Evolutionary conservation across 1,140 invertebrate species (phyloP).

Genomic region (Tetraneura akinire): DNA sequence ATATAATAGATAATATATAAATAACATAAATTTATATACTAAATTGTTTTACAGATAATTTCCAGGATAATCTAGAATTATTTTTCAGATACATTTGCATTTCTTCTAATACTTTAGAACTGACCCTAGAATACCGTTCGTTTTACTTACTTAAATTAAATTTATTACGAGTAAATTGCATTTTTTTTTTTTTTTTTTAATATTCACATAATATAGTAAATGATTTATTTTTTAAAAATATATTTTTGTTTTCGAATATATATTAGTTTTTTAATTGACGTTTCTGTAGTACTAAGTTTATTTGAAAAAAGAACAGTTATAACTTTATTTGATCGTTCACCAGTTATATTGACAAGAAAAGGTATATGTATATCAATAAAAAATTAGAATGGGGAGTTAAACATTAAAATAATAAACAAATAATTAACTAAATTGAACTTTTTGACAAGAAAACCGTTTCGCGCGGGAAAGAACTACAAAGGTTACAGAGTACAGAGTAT

Average conservation of each 20-base stretch:
- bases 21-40: conserved; percentile 6
- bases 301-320: conserved; percentile 36
- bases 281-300: neutral
- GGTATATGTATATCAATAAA: conserved; percentile 4
- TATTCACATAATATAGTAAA: no score
- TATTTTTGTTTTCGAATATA: neutral
- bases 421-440: no score
- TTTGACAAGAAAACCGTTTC: no score
- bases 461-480: no score
- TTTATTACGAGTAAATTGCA: neutral
- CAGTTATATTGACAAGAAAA: neutral
- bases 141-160: neutral
- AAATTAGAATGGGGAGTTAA: no score
- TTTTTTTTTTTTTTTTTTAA: neutral
- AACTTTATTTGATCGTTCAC: neutral
- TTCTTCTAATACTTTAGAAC: neutral
- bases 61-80: neutral
- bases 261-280: neutral
- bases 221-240: conserved; percentile 3
- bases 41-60: neutral
- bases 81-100: conserved; percentile 19
- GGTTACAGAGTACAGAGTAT: no score
- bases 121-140: neutral
- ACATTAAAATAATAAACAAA: no score
- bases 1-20: conserved; percentile 1